Evolutionary conservation across 2,888 invertebrate species (phyloP), one percentile per base, ranked within the genome.

Genomic region (Pandemis cinnamomeana): DNA sequence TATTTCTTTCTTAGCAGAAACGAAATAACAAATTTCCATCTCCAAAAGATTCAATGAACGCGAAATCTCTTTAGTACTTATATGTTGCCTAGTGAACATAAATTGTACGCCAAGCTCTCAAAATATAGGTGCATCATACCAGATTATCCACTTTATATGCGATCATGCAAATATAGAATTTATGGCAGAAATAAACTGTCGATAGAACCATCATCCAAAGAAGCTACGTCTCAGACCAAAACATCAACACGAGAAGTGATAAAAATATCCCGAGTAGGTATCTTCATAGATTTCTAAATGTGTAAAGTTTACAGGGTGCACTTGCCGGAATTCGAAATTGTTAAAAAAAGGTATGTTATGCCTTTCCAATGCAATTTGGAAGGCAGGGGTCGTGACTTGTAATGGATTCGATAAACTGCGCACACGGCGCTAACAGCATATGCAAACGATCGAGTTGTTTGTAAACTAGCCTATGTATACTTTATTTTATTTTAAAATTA

Each of bases 121-220:
- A 86, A 77, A 87, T 87, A 89, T 88, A 87, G 86, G 86, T 86
- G 85, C 85, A 88, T 90, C 84, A 86, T 84, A 82, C 82, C 77
- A 85, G 87, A 89, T 91, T 88, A 90, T 90, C 87, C 85, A 83
- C 78, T 88, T 87, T 84, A 84, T 82, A 84, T 74, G 76, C 83
- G 84, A 85, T 86, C 81, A 86, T 87, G 87, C 84, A 86, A 88
- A 88, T 89, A 82, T 81, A 79, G 61, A 85, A 86, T 88, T 85
- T 88, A 83, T 81, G 82, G 88, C 87, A 86, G 81, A 87, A 86
- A 87, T 88, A 85, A 85, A 89, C 84, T 82, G 81, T 78, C 80
- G 79, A 79, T 72, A 63, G 73, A 74, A 72, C 75, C 75, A 75
- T 73, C 72, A 77, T 74, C 63, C 64, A 77, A 78, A 75, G 76